Percentiles rank a stretch among this genome's conserved stretches.
phyloP scores from a whole-genome alignment of 2,113 vertebrate genomes.

The Empidonax traillii region DNA sequence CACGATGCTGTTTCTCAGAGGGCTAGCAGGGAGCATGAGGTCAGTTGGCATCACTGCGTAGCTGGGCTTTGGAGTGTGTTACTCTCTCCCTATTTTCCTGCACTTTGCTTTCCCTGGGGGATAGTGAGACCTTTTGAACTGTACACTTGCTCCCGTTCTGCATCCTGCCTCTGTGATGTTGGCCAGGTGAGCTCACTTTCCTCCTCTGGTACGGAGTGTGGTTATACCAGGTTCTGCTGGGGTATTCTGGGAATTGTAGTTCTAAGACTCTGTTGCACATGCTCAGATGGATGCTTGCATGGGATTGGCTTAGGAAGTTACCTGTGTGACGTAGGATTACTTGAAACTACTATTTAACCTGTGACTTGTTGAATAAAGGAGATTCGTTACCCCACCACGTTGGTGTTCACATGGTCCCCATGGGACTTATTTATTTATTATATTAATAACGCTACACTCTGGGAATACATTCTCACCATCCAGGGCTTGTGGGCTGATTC shows the following conservation, averaged over 20 bases:
- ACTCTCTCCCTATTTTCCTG: not conserved
- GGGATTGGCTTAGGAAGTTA: no score
- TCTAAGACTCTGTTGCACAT: no score
- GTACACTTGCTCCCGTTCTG: fast-evolving
- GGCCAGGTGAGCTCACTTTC: not conserved
- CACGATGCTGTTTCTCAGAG: not conserved
- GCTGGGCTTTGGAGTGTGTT: not conserved
- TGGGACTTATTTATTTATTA: no score
- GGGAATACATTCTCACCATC: fast-evolving
- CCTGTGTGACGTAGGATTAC: no score
- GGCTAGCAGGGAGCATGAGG: not conserved
- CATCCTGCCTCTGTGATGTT: not conserved
- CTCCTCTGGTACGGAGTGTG: not conserved
- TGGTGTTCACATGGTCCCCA: no score
- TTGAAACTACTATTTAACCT: no score
- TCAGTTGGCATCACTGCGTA: not conserved
- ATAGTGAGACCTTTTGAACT: not conserved
- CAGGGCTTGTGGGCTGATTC: not conserved
- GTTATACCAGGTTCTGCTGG: no score
- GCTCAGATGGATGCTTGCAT: no score
- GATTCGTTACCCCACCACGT: no score
- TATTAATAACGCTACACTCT: no score
- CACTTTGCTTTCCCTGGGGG: not conserved
- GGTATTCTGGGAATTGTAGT: no score
- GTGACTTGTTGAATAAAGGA: no score